phyloP scores from a whole-genome alignment of 92 coral and sea anemone genomes.

The Plumapathes pennacea region DNA sequence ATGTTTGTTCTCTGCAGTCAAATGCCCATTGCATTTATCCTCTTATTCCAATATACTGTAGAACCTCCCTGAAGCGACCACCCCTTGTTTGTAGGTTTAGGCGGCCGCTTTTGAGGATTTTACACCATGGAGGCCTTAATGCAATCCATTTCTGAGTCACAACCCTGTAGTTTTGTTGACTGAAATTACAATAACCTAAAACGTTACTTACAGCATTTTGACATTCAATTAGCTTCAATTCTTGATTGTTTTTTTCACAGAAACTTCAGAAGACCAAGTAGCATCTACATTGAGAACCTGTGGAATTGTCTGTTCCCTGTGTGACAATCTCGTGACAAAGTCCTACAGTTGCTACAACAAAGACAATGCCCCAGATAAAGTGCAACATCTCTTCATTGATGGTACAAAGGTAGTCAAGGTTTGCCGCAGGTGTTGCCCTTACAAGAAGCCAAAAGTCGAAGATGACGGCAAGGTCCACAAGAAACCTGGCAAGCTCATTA shows the following conservation, averaged over 20 bases:
- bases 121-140: too few relatives aligned
- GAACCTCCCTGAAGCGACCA: too few relatives aligned
- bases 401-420: conserved; percentile 86
- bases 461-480: conserved; percentile 15
- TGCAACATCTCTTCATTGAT: conserved; percentile 70
- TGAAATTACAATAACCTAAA: too few relatives aligned
- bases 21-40: too few relatives aligned
- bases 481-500: conserved; percentile 21
- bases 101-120: background rate
- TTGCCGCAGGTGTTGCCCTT: conserved; percentile 94
- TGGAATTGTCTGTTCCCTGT: conserved; percentile 86
- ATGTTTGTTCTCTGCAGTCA: too few relatives aligned
- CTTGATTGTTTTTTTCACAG: background rate
- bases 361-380: conserved; percentile 89
- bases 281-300: conserved; percentile 62
- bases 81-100: background rate
- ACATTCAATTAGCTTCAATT: background rate
- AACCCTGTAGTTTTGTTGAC: too few relatives aligned
- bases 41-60: too few relatives aligned
- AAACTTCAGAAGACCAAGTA: conserved; percentile 52
- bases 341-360: conserved; percentile 93
- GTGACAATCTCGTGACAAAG: conserved; percentile 86
- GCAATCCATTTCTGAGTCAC: too few relatives aligned
- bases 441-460: conserved; percentile 81
- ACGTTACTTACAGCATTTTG: too few relatives aligned